Base-by-base conservation (phyloP, 2,888 invertebrate genomes). In the Prosopocoilus inquinatus region DNA sequence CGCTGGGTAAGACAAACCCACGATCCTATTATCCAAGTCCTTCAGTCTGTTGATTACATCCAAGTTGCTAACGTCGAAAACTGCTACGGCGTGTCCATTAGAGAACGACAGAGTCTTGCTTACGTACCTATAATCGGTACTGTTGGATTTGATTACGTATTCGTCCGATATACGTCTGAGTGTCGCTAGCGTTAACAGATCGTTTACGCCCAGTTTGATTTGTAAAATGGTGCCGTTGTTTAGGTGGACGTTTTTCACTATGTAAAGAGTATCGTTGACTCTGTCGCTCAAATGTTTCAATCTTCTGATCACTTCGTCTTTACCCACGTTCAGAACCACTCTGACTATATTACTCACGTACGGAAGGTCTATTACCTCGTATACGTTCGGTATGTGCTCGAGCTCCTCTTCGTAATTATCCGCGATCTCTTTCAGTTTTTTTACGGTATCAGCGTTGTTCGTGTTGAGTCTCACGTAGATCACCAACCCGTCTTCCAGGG, bases 31-130 rank as follows among this genome's bases (percentile, higher is more conserved):
- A 11, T 34, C 39, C 32, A 50, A 50, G 7, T 39, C 11, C 5
- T 36, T 46, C 11, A 53, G 16, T 3, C 9, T 20, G 3, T 47
- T 33, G 3, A 53, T n/a, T 13, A 43, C 47, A 12, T 15, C 43
- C 9, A 13, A 15, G 11, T 48, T 13, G 35, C 34, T 43, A 33
- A 53, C 16, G 48, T 53, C 48, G 4, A 53, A n/a, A 28, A 28
- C 20, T 28, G 20, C 20, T 28, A 28, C 3, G 5, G 20, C 20
- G 20, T 28, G 4, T 28, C 20, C 20, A 7, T 28, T 28, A 28
- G 5, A 4, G 20, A 28, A 28, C 20, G 20, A 7, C 20, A 28
- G 20, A 28, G 20, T 28, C 20, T 28, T 28, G 3, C 3, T 28
- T 2, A 5, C 20, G 20, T 28, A 28, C 20, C 20, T 28, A 28